Evolutionary conservation across 2,797 vertebrate genomes (phyloP), one percentile per base, ranked within the genome.

Genomic region (Sylvia borin): DNA sequence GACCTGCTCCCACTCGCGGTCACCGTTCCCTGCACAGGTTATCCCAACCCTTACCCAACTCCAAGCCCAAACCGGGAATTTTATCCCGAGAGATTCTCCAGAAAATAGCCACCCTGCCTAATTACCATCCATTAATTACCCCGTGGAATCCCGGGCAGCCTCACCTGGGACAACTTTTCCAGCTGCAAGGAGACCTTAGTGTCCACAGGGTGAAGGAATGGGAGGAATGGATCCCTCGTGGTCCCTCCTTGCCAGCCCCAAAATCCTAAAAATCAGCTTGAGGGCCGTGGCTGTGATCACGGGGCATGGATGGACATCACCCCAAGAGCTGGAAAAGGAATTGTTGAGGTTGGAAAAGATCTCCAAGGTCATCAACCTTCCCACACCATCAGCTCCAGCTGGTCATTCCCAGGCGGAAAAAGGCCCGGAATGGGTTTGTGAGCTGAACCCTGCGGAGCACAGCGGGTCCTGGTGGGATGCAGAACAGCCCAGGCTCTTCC

Each of bases 21-120:
- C 16, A 4, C 51, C 47, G 3, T 2, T 16, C 57, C 40, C 43
- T 0, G 8, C 4, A 0, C 1, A 0, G 1, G 0, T 10, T 1
- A 9, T 3, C 75, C 48, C 26, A 0, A 17, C 1, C 9, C 22
- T 7, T 4, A 0, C 0, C 1, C 7, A 8, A 2, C 25, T 5
- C 2, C 5, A 3, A 53, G 57, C 21, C 65, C 0, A 13, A 47
- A 32, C 1, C 0, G 1, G 0, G 4, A 0, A 7, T 0, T 43
- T 43, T 43, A 43, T 43, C 43, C 8, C 18, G 43, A 22, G 45
- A 22, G 9, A 10, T 48, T 5, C 3, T 0, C 26, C 27, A 3
- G 9, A 5, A 25, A 47, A 8, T 10, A 11, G 26, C n/a, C 73
- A 2, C 24, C 6, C 20, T 4, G n/a, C 29, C 66, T 2, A 11